A percentile compares a stretch with the other conserved stretches of the same genome.
Conservation (phyloP, 1,140 invertebrate species). For the Trachelipus rathkii region DNA sequence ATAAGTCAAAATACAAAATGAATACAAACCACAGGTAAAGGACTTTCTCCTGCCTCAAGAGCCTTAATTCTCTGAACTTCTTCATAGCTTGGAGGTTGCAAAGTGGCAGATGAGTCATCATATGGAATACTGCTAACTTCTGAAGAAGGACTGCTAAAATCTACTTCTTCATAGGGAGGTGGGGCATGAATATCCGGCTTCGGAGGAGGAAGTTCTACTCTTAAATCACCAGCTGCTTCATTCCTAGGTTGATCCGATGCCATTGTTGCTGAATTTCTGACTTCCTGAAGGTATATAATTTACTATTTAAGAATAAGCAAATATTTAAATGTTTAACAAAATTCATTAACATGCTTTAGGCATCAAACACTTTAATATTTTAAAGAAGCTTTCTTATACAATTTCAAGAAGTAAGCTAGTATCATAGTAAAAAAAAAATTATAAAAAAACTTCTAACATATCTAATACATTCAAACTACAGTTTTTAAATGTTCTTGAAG, state of each 20-base stretch:
- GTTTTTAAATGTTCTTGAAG: too few relatives aligned
- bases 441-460: too few relatives aligned
- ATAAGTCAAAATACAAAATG: too few relatives aligned
- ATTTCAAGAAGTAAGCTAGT: too few relatives aligned
- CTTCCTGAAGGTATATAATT: too few relatives aligned
- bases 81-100: constrained; percentile 21
- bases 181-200: neutral
- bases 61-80: constrained; percentile 16
- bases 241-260: neutral
- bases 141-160: neutral
- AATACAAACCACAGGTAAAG: neutral
- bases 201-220: neutral
- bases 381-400: too few relatives aligned
- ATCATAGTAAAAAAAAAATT: too few relatives aligned
- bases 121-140: neutral
- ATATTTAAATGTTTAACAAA: too few relatives aligned
- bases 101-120: neutral
- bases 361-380: too few relatives aligned
- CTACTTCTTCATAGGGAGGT: neutral
- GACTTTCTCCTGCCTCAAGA: constrained; percentile 2
- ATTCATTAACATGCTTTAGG: too few relatives aligned
- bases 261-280: neutral
- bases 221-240: neutral
- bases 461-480: too few relatives aligned
- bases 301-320: too few relatives aligned